Percentiles rank a stretch among this genome's conserved stretches.
These are phyloP conservation scores for Brachyptera putata DNA, from an alignment of 2,888 invertebrate species.

Conservation along the genomic window DNA sequence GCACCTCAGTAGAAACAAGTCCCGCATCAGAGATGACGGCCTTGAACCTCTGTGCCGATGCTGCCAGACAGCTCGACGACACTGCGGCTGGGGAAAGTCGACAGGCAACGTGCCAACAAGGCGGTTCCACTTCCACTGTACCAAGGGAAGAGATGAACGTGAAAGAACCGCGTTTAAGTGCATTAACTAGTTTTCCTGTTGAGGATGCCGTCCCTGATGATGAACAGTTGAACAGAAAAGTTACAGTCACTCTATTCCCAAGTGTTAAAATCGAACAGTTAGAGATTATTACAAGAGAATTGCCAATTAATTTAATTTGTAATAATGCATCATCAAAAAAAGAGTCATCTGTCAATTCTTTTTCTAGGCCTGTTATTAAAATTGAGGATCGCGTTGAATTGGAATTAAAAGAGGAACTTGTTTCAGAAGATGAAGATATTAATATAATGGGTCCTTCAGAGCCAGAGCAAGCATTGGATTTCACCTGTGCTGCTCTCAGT, in stretches of 20 bases:
- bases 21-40: constrained; percentile 41
- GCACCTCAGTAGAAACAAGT: constrained; percentile 59
- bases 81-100: constrained; percentile 16
- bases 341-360: background rate
- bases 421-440: constrained; percentile 34
- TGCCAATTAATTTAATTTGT: background rate
- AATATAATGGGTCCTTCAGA: constrained; percentile 26
- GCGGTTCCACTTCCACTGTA: background rate
- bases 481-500: constrained; percentile 38
- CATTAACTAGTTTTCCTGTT: constrained; percentile 19
- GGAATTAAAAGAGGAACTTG: constrained; percentile 33
- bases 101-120: constrained; percentile 27
- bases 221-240: constrained; percentile 11
- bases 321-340: background rate
- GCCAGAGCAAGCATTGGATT: constrained; percentile 38
- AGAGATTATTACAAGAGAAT: constrained; percentile 2
- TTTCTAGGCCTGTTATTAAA: background rate
- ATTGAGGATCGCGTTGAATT: background rate
- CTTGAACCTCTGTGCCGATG: constrained; percentile 47
- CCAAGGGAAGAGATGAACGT: background rate
- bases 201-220: constrained; percentile 24
- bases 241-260: constrained; percentile 24
- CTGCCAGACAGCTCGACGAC: constrained; percentile 33
- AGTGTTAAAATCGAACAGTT: constrained; percentile 24
- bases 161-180: background rate